phyloP scores from a whole-genome alignment of 2,888 invertebrate species.

The Pristionchus exspectatus region DNA sequence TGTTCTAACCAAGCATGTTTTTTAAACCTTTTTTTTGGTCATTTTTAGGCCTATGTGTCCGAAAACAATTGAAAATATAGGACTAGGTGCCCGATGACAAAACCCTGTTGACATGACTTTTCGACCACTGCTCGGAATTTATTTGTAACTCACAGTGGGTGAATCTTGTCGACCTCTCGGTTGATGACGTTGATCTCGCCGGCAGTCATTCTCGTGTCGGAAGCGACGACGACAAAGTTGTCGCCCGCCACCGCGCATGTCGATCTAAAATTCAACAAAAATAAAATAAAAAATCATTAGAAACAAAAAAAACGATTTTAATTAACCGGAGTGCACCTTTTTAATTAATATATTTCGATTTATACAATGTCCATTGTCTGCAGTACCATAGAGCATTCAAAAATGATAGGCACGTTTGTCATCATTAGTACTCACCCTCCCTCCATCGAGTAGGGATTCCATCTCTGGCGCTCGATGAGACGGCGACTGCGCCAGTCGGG shows the following conservation, averaged over 20 bases:
- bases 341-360: no score
- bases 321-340: no score
- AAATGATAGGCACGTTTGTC: neutral
- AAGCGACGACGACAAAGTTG: conserved; percentile 94
- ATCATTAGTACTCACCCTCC: conserved; percentile 68
- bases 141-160: conserved; percentile 69
- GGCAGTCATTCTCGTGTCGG: conserved; percentile 84
- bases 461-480: conserved; percentile 68
- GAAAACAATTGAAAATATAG: no score
- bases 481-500: conserved; percentile 71
- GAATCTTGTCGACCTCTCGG: conserved; percentile 76
- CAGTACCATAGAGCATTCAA: neutral
- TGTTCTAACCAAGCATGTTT: no score
- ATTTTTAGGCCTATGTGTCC: no score
- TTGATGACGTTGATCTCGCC: conserved; percentile 74
- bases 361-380: neutral
- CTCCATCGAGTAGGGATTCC: conserved; percentile 78
- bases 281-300: no score
- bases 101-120: no score
- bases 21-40: no score
- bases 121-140: neutral
- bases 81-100: no score
- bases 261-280: conserved; percentile 88
- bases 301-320: no score
- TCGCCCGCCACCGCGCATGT: conserved; percentile 96